These are phyloP conservation scores for Xiphydria camelus DNA, from an alignment of 2,888 invertebrate genomes.

Conservation along the genomic window DNA sequence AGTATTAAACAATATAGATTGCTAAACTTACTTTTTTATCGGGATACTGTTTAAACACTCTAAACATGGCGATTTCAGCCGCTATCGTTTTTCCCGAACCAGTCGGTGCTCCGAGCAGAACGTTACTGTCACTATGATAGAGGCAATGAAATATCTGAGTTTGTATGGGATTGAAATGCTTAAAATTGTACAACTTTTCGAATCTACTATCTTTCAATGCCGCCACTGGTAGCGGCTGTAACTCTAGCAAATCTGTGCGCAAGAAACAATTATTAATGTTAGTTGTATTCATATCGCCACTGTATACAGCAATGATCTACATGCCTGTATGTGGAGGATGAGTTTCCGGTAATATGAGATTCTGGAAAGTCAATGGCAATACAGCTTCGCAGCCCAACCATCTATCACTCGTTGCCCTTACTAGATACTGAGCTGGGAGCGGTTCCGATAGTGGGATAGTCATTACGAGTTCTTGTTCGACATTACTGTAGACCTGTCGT, in stretches of 20 bases:
- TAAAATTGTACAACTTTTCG: conserved; percentile 85
- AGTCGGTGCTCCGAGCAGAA: conserved; percentile 92
- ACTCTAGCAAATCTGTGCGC: conserved; percentile 76
- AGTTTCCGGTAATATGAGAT: conserved; percentile 86
- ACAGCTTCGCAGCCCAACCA: conserved; percentile 70
- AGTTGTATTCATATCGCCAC: too few relatives aligned
- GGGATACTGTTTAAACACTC: conserved; percentile 82
- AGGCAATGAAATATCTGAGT: conserved; percentile 97
- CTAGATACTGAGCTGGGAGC: conserved; percentile 88
- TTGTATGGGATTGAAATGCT: conserved; percentile 98
- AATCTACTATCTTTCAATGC: conserved; percentile 78
- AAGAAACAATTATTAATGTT: too few relatives aligned
- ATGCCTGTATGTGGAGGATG: conserved; percentile 89
- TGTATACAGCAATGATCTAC: conserved; percentile 2
- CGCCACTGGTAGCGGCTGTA: conserved; percentile 86
- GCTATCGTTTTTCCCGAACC: conserved; percentile 98
- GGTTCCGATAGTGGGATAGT: conserved; percentile 94
- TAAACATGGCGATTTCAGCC: conserved; percentile 96
- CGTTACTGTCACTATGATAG: conserved; percentile 93
- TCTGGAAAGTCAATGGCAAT: conserved; percentile 74
- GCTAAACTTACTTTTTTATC: conserved; percentile 67
- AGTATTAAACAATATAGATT: background rate
- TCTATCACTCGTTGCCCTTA: conserved; percentile 84
- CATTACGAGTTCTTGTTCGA: conserved; percentile 85
- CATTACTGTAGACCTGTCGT: conserved; percentile 61